A percentile compares a stretch with the other conserved stretches of the same genome.
Conservation (phyloP, 2,888 invertebrate genomes). For the Athalia cordata region DNA sequence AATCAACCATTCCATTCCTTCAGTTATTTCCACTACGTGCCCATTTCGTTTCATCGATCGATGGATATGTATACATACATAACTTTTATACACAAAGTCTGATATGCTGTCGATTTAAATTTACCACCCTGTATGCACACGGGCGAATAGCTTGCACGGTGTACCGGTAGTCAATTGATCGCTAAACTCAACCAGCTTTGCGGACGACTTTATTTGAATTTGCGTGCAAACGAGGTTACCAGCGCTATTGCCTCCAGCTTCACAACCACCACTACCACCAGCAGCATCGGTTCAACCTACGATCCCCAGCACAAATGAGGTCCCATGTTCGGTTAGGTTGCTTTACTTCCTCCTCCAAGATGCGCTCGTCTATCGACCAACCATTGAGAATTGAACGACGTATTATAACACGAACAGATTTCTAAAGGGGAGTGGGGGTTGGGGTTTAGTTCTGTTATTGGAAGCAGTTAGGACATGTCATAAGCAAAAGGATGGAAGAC, state of each 20-base stretch:
- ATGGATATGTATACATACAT: slow-evolving; percentile 16
- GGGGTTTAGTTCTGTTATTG: too few species aligned
- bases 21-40: not conserved
- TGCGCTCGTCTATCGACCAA: not conserved
- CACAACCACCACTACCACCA: too few species aligned
- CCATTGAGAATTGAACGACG: too few species aligned
- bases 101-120: not conserved
- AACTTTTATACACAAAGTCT: not conserved
- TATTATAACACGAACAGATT: too few species aligned
- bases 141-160: not conserved
- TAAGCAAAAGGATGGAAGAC: not conserved
- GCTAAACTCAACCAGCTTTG: slow-evolving; percentile 49
- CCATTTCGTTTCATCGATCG: not conserved
- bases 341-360: slow-evolving; percentile 9
- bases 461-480: too few species aligned
- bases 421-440: too few species aligned
- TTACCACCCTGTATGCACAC: slow-evolving; percentile 26
- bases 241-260: slow-evolving; percentile 45
- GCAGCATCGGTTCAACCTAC: too few species aligned
- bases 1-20: slow-evolving; percentile 46
- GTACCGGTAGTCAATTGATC: slow-evolving; percentile 52
- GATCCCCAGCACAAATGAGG: too few species aligned
- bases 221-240: slow-evolving; percentile 61
- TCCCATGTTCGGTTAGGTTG: too few species aligned
- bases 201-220: slow-evolving; percentile 57